Base-by-base conservation (phyloP, 1,140 invertebrate genomes). In the Homalodisca vitripennis region DNA sequence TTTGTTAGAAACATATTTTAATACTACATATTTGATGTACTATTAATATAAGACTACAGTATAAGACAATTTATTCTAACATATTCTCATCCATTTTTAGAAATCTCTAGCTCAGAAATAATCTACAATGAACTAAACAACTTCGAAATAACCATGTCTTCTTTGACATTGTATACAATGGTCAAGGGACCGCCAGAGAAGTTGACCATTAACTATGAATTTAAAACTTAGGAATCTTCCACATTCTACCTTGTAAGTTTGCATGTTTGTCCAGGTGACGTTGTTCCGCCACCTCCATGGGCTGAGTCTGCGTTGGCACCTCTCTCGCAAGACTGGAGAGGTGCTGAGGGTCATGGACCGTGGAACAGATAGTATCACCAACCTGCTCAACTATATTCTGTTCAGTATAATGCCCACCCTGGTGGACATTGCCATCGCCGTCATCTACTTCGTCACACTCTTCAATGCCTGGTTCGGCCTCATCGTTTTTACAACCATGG, bases 391-490 rank as follows among this genome's bases (percentile, higher is more conserved):
- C 77, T 97, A 92, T 74, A 91, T 95, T 75, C 78, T 93, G 13
- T 95, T 94, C 77, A 91, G 88, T 1, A 97, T 99, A 72, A 77
- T 91, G 0, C 97, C 97, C 3, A 98, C 96, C 0, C 88, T 98
- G 64, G 79, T 93, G 32, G 97, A 99, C 79, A 97, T 98, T 47
- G 68, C 96, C 0, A 85, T 99, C n/a, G 97, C 97, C 13, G 86
- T 98, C 27, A 80, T 94, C 0, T 98, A 91, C 79, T 98, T 99
- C 73, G 81, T 95, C 17, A 84, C 85, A 26, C 84, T 86, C 6
- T 98, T 98, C 78, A 97, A 98, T 77, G 86, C 86, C 65, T 97
- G 93, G 89, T 98, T 98, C 80, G 96, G 95, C 2, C 77, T 98
- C 0, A 97, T 98, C 75, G 93, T 98, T 0, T 95, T 98, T 76